Conservation (phyloP, 2,888 invertebrate species). For the Helicoverpa assulta region DNA sequence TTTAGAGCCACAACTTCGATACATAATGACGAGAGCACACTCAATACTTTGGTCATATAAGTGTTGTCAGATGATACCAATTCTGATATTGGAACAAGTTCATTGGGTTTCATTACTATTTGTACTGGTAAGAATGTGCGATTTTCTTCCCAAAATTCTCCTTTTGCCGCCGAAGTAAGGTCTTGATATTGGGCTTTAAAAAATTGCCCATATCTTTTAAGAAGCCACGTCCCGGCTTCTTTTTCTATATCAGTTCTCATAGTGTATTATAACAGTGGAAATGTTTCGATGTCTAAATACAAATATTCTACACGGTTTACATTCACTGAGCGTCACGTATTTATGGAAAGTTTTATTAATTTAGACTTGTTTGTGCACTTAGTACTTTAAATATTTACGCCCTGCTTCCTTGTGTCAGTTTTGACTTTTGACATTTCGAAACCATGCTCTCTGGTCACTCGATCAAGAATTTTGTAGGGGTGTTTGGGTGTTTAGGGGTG, state of each 20-base stretch:
- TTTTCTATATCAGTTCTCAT: conserved; percentile 82
- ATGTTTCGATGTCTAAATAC: neutral
- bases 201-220: conserved; percentile 85
- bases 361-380: too few relatives aligned
- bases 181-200: conserved; percentile 85
- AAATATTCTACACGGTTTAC: neutral
- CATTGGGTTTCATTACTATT: conserved; percentile 86
- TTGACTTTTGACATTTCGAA: too few relatives aligned
- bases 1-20: conserved; percentile 93
- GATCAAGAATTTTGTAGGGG: too few relatives aligned
- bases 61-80: conserved; percentile 96
- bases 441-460: too few relatives aligned
- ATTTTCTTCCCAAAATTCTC: conserved; percentile 76
- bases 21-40: conserved; percentile 94
- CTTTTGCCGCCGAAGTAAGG: conserved; percentile 67
- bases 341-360: too few relatives aligned
- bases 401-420: too few relatives aligned
- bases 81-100: conserved; percentile 92
- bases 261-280: neutral
- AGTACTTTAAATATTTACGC: too few relatives aligned
- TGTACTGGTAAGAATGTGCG: conserved; percentile 81
- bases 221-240: conserved; percentile 81
- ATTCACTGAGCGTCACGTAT: too few relatives aligned
- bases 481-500: too few relatives aligned
- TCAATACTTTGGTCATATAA: conserved; percentile 94